These are phyloP conservation scores for Polyergus mexicanus DNA, from an alignment of 1,140 invertebrate genomes.

Conservation along the genomic window DNA sequence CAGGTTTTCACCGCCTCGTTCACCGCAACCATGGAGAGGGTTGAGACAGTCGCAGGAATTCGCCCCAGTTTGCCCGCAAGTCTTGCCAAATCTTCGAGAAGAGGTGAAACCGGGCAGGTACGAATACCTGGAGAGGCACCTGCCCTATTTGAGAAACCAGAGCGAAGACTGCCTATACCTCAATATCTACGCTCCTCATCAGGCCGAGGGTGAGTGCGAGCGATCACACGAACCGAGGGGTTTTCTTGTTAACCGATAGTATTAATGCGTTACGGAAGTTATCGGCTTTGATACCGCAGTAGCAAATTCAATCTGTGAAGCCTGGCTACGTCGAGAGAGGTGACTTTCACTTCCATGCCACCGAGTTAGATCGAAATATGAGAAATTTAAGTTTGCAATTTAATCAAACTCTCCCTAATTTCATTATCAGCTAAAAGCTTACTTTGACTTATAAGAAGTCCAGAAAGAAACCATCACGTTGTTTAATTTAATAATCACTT, in stretches of 20 bases:
- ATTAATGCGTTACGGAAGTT: background rate
- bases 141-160: constrained; percentile 92
- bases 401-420: background rate
- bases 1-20: constrained; percentile 95
- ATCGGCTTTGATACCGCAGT: background rate
- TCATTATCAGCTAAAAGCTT: background rate
- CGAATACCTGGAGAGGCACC: constrained; percentile 90
- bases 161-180: constrained; percentile 97
- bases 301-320: background rate
- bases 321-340: too few species aligned
- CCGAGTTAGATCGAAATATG: background rate
- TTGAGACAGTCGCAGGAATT: constrained; percentile 91
- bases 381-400: background rate
- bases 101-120: constrained; percentile 89
- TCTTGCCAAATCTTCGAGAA: constrained; percentile 88
- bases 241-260: background rate
- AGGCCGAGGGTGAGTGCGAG: constrained; percentile 86
- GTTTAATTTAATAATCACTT: background rate
- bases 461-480: background rate
- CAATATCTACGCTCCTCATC: constrained; percentile 96
- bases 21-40: constrained; percentile 90
- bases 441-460: background rate
- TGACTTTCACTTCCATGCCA: background rate
- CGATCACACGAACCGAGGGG: background rate
- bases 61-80: constrained; percentile 95